phyloP scores from a whole-genome alignment of 2,113 vertebrate genomes.

The Morone chrysops region DNA sequence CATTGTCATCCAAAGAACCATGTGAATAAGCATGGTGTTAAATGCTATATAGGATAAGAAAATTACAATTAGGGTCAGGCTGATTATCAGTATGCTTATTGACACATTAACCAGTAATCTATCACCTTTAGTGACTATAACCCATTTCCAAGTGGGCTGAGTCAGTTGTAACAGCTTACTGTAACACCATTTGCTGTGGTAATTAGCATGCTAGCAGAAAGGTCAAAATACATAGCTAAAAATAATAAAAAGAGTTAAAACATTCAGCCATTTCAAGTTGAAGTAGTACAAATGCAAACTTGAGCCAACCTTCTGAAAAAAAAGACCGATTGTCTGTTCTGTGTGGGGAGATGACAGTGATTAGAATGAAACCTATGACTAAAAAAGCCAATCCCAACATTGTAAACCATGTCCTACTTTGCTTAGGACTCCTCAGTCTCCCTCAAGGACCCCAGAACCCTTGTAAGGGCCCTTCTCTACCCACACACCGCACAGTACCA shows the following conservation, averaged over 20 bases:
- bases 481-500: background rate
- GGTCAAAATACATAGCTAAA: background rate
- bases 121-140: too few species aligned
- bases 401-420: background rate
- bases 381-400: background rate
- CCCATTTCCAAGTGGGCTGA: background rate
- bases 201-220: background rate
- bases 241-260: background rate
- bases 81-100: background rate
- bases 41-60: too few species aligned
- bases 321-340: background rate
- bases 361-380: background rate
- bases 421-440: background rate
- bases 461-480: background rate
- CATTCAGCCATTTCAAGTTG: background rate
- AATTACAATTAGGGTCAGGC: background rate
- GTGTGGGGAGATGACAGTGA: background rate
- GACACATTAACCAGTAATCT: background rate
- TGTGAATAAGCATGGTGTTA: too few species aligned
- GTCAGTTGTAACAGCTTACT: background rate
- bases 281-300: background rate
- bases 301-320: background rate
- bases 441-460: too few species aligned
- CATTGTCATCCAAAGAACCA: too few species aligned
- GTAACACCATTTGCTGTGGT: background rate